Evolutionary conservation across 2,888 invertebrate species (phyloP).

Genomic region (Caenorhabditis sp.): DNA sequence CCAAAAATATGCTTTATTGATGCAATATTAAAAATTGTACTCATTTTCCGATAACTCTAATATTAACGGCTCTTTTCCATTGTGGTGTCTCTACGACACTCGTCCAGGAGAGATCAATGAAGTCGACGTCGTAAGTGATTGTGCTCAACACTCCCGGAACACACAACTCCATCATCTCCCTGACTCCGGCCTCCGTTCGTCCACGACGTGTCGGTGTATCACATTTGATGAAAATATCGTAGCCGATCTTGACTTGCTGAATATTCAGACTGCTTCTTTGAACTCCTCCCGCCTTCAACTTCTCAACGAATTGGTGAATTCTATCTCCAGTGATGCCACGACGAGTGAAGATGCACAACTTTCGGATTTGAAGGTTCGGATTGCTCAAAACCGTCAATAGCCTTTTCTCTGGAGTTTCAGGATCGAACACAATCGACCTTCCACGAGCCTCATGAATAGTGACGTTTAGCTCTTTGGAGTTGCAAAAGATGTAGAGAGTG

Average conservation of each 20-base stretch:
- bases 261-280: neutral
- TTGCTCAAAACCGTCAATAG: neutral
- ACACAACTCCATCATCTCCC: conserved; percentile 1
- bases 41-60: neutral
- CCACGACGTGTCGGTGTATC: neutral
- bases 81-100: neutral
- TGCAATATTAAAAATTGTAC: neutral
- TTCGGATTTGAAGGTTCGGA: neutral
- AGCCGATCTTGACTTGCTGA: neutral
- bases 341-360: neutral
- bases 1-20: too few relatives aligned
- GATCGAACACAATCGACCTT: neutral
- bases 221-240: neutral
- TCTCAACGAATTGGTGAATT: neutral
- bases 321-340: neutral
- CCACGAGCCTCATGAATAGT: neutral
- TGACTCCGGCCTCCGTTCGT: neutral
- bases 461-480: neutral
- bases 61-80: neutral
- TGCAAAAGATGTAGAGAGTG: neutral
- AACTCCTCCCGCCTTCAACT: neutral
- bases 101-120: neutral
- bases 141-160: neutral
- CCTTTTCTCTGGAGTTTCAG: neutral
- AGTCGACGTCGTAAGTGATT: neutral